Conservation (phyloP, 92 coral and sea anemone genomes). For the Heliopora coerulea region DNA sequence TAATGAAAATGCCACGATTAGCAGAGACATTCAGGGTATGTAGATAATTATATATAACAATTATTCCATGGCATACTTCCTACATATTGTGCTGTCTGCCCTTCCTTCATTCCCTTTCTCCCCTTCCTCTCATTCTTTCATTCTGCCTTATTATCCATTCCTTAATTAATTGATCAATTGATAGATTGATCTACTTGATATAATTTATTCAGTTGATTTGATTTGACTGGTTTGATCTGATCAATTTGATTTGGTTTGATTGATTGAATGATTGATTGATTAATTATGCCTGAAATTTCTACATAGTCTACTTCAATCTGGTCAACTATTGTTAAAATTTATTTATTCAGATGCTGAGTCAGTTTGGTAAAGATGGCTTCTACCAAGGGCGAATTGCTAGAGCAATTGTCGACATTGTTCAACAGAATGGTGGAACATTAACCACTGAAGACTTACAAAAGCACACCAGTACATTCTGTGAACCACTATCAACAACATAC, state of each 20-base stretch:
- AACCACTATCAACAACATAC: constrained; percentile 76
- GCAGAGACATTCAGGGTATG: constrained; percentile 84
- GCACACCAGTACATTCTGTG: constrained; percentile 77
- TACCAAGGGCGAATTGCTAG: constrained; percentile 86
- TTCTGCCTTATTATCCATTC: too few relatives aligned
- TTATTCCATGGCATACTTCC: too few relatives aligned
- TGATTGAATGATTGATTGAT: too few relatives aligned
- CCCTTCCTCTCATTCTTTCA: background rate
- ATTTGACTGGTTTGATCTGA: too few relatives aligned
- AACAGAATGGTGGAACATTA: constrained; percentile 82
- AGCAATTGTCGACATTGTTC: constrained; percentile 78
- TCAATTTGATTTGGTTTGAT: too few relatives aligned
- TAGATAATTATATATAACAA: too few relatives aligned
- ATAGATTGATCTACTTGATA: too few relatives aligned
- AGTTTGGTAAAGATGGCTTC: constrained; percentile 86
- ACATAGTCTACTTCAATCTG: too few relatives aligned
- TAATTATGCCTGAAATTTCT: too few relatives aligned
- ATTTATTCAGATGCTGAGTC: constrained; percentile 62
- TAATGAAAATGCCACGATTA: constrained; percentile 84
- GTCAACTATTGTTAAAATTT: background rate
- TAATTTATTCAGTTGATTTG: too few relatives aligned
- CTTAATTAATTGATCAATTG: too few relatives aligned
- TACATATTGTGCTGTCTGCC: too few relatives aligned
- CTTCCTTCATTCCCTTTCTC: background rate
- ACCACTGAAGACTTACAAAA: constrained; percentile 66